Evolutionary conservation across 2,113 vertebrate genomes (phyloP).

Genomic region (Bostrychus sinensis): DNA sequence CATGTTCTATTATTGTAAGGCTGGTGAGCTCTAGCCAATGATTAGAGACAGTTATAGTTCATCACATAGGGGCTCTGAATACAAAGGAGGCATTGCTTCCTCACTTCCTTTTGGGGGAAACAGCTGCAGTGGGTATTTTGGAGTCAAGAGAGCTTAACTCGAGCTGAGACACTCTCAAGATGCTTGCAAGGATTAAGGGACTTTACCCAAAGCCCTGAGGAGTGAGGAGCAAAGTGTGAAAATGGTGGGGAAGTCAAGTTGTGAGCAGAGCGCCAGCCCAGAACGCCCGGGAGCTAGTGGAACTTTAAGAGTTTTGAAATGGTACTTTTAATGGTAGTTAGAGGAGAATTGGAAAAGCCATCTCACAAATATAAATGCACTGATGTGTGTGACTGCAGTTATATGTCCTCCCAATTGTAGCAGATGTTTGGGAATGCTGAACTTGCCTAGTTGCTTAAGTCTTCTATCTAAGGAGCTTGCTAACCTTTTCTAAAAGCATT

Average conservation of each 20-base stretch:
- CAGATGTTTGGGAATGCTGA: not conserved
- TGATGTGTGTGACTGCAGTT: conserved; percentile 15
- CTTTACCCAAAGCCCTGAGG: conserved; percentile 60
- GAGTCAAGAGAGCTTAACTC: conserved; percentile 62
- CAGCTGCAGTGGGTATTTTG: conserved; percentile 69
- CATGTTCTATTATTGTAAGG: conserved; percentile 9
- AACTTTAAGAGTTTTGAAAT: conserved; percentile 29
- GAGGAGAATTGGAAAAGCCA: conserved; percentile 39
- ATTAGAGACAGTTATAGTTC: not conserved
- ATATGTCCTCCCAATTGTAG: conserved; percentile 2
- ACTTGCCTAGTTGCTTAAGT: not conserved
- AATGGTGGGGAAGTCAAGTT: conserved; percentile 44
- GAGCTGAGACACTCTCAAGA: conserved; percentile 57
- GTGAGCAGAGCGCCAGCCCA: conserved; percentile 19
- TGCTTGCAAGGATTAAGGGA: conserved; percentile 68
- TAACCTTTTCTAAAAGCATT: too few relatives aligned
- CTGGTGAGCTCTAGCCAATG: conserved; percentile 9
- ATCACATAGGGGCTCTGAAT: not conserved
- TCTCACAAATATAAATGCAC: conserved; percentile 36
- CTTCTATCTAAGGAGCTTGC: too few relatives aligned
- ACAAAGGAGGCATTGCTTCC: conserved; percentile 26
- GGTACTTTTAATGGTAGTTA: conserved; percentile 38
- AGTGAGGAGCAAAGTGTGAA: conserved; percentile 55
- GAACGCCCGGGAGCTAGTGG: conserved; percentile 25
- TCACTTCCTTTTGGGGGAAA: conserved; percentile 52